Base-by-base conservation (phyloP, 2,797 vertebrate genomes). In the Ficedula albicollis region DNA sequence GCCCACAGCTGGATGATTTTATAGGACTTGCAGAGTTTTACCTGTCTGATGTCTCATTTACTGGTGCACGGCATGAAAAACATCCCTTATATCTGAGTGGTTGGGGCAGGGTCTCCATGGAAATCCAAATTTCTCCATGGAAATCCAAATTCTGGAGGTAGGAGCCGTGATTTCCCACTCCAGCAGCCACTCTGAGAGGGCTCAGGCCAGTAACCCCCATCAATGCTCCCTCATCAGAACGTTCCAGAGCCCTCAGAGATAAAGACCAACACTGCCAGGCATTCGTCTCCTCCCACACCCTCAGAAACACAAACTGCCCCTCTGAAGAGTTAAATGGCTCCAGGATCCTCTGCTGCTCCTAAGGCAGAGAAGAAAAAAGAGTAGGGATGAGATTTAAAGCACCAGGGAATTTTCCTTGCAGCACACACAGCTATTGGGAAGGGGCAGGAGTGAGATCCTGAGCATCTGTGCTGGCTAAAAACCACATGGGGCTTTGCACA, bases 341-440 rank as follows among this genome's bases (percentile, higher is more conserved):
- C 97, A 99, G 98, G 90, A 99, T 99, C 96, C 98, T 98, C 41
- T 98, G 98, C 97, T 99, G 99, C 91, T 99, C 99, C 99, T 99
- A 84, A 74, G 96, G 91, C 7, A 90, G 36, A 48, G 18, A 73
- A 74, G 30, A 26, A 34, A 78, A 80, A 67, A 78, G 15, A 69
- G 49, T 58, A 86, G 16, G 26, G 48, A 20, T 41, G 84, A n/a
- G 60, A 62, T 63, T 73, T 81, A 59, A 81, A 89, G 30, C 66
- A 59, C 27, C 4, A 14, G 3, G 1, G 21, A 6, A 8, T 64
- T 81, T 11, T 44, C 9, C 46, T 48, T 76, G 51, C 54, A 81
- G 73, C 63, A 54, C 43, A n/a, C 38, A 21, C 70, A 91, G 86
- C 52, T 94, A 8, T 29, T 44, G 56, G 75, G 36, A 64, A 73